Conservation (phyloP, 2,113 vertebrate species). For the Trachemys scripta region DNA sequence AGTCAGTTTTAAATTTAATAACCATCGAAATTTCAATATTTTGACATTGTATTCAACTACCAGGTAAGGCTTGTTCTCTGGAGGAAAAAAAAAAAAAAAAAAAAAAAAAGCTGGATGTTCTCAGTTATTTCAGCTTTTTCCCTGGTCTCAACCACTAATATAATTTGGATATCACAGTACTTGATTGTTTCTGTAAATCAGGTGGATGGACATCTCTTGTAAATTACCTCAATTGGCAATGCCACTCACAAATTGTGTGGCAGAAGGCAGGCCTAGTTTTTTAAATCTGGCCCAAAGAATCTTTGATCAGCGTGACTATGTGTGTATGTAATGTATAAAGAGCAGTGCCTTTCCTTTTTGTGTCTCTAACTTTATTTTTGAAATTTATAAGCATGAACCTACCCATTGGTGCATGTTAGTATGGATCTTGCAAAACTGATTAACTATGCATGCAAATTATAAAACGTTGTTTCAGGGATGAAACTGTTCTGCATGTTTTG, state of each 20-base stretch:
- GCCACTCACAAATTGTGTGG: neutral
- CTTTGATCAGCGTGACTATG: neutral
- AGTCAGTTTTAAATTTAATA: constrained; percentile 84
- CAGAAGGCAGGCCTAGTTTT: neutral
- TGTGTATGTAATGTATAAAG: neutral
- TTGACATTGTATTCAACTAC: constrained; percentile 86
- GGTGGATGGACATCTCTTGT: neutral
- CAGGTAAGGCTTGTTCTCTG: constrained; percentile 76
- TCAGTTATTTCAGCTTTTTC: neutral
- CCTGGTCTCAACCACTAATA: neutral
- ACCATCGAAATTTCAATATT: constrained; percentile 86
- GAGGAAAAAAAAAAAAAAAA: fast-evolving
- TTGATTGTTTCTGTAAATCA: neutral
- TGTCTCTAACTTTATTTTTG: neutral
- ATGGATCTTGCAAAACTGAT: neutral
- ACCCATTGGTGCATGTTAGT: neutral
- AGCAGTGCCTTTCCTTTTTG: neutral
- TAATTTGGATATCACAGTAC: neutral
- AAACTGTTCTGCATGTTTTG: neutral
- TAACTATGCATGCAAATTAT: neutral
- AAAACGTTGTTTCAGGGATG: neutral
- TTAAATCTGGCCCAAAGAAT: neutral
- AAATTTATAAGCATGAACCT: neutral
- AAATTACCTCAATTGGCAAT: neutral
- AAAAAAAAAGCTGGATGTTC: neutral